Conservation (phyloP, 2,113 vertebrate species). For the Myotis brandtii region DNA sequence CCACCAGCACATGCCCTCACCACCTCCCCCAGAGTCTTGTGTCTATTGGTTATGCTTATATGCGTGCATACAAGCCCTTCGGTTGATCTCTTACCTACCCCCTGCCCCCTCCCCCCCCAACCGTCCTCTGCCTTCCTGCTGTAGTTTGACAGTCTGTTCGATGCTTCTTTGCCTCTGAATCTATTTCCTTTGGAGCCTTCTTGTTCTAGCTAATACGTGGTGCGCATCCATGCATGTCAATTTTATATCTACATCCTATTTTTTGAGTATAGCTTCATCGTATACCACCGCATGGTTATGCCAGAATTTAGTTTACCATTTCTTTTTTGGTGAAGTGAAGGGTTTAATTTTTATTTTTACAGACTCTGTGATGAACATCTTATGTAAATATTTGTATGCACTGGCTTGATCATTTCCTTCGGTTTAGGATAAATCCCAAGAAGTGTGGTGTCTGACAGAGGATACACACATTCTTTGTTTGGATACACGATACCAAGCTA, state of each 20-base stretch:
- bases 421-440: slow-evolving; percentile 3
- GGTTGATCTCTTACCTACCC: too few relatives aligned
- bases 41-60: too few relatives aligned
- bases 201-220: not conserved
- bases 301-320: not conserved
- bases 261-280: not conserved
- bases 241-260: not conserved
- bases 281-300: not conserved
- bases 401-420: not conserved
- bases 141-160: too few relatives aligned
- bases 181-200: not conserved
- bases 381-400: not conserved
- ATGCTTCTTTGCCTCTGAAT: too few relatives aligned
- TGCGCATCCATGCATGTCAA: not conserved
- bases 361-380: not conserved
- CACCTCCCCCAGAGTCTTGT: too few relatives aligned
- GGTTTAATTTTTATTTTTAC: not conserved
- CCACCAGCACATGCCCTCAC: too few relatives aligned
- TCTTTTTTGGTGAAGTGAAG: not conserved
- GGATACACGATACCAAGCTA: not conserved
- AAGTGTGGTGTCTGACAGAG: not conserved
- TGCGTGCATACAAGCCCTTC: too few relatives aligned
- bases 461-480: not conserved
- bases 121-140: too few relatives aligned
- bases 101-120: too few relatives aligned